Base-by-base conservation (phyloP, 2,113 vertebrate genomes). In the Leucopternis melanops region DNA sequence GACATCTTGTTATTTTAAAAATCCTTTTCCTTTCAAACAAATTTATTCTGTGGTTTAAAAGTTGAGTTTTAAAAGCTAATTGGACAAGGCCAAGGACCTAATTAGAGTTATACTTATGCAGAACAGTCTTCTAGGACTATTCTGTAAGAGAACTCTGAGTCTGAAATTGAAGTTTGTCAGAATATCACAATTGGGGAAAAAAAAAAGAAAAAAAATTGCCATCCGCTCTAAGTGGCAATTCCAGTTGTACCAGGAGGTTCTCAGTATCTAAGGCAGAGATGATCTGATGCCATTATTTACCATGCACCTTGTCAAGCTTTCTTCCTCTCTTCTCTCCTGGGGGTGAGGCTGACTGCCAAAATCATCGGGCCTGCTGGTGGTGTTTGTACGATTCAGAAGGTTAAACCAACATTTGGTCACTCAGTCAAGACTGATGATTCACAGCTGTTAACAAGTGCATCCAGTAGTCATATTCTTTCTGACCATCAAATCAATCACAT, bases 1-100 rank as follows among this genome's bases (percentile, higher is more conserved):
- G 95, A 93, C 95, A 82, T 93, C 71, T 94, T 91, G 88, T 92
- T 95, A 77, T 90, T 84, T 49, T 31, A 88, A 90, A 92, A 95
- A 80, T 50, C 55, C 27, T 66, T 66, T 93, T 82, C 62, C 78
- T 90, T 91, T 85, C 77, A 73, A 94, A 90, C 40, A 93, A 63
- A 90, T 95, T 54, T 82, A 59, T 81, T 84, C 82, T 71, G 61
- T 63, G 65, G 66, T 66, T 94, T 86, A 45, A 86, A 93, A 86
- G 54, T 40, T 38, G 78, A 87, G 50, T 27, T 77, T 92, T 90
- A 86, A 94, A 94, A 94, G n/a, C 86, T 75, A 78, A 91, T 87
- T 97, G 50, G 83, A 89, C 83, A 75, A 78, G 58, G 49, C 81
- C 66, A 88, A 63, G 44, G 55, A 79, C 92, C 92, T 90, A 94